These are phyloP conservation scores for Bombus consobrinus DNA, from an alignment of 1,140 invertebrate genomes.

Conservation along the genomic window DNA sequence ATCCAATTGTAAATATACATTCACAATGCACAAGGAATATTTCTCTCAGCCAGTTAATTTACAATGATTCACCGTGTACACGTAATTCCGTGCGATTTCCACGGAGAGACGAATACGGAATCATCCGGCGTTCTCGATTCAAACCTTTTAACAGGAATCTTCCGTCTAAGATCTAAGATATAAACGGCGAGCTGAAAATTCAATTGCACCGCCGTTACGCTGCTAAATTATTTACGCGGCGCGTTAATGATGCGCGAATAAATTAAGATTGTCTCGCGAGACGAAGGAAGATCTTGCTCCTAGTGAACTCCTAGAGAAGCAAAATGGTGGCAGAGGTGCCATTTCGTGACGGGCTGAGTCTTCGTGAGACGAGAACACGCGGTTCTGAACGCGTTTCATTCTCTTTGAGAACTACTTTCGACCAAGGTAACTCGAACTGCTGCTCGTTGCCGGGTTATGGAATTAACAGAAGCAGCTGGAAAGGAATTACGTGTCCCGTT, in stretches of 20 bases:
- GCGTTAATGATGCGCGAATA: constrained; percentile 32
- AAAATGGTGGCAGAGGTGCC: neutral
- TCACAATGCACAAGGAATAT: neutral
- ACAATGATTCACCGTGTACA: neutral
- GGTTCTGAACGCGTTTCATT: neutral
- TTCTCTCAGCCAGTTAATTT: neutral
- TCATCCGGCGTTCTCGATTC: neutral
- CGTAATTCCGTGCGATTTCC: neutral
- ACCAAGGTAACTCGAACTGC: neutral
- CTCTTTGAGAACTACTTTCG: constrained; percentile 32
- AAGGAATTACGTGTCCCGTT: neutral
- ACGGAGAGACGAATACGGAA: neutral
- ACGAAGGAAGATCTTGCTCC: neutral
- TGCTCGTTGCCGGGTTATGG: neutral
- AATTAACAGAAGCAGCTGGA: neutral
- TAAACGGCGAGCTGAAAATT: constrained; percentile 14
- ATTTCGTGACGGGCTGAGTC: neutral
- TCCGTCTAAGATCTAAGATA: neutral
- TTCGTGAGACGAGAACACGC: neutral
- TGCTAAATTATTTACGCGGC: constrained; percentile 21
- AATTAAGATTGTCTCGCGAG: constrained; percentile 32
- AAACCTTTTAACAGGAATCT: neutral
- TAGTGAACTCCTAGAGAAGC: neutral
- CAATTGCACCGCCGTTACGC: neutral
- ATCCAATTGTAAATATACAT: no score